phyloP scores from a whole-genome alignment of 2,797 vertebrate species.

The Nyctibius grandis region DNA sequence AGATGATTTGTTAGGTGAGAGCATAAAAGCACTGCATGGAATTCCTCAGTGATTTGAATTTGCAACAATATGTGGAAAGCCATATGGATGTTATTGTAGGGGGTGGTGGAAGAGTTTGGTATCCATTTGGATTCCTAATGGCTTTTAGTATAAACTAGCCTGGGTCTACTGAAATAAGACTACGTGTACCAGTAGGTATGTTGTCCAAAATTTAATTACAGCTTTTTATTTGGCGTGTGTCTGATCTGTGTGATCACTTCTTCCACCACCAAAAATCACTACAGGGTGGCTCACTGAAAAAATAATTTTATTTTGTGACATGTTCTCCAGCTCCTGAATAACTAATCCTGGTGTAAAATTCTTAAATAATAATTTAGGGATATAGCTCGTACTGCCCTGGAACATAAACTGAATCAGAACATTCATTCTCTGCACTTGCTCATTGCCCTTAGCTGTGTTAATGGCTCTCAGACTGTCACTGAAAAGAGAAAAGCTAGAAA shows the following conservation, averaged over 20 bases:
- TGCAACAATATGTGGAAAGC: neutral
- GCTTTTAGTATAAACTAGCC: neutral
- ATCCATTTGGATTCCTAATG: neutral
- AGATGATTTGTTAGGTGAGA: constrained; percentile 43
- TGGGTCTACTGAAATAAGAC: neutral
- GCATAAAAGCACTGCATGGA: constrained; percentile 21
- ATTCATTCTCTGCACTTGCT: neutral
- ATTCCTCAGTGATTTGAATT: constrained; percentile 31
- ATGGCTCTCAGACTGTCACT: neutral
- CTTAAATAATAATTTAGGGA: neutral
- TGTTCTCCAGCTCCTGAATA: neutral
- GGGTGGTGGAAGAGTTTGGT: neutral
- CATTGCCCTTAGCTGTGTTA: neutral
- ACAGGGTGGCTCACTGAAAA: neutral
- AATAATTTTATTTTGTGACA: neutral
- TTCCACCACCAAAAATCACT: neutral
- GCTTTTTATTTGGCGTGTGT: neutral
- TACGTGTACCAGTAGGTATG: neutral
- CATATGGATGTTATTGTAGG: neutral
- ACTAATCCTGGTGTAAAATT: neutral
- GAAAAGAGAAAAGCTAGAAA: neutral
- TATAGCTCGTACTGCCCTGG: neutral
- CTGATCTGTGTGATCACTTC: neutral
- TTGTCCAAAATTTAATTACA: neutral
- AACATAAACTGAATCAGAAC: neutral